Percentiles rank a stretch among this genome's conserved stretches.
phyloP scores from a whole-genome alignment of 2,888 invertebrate species.

The Gastracanthus pulcherrimus region DNA sequence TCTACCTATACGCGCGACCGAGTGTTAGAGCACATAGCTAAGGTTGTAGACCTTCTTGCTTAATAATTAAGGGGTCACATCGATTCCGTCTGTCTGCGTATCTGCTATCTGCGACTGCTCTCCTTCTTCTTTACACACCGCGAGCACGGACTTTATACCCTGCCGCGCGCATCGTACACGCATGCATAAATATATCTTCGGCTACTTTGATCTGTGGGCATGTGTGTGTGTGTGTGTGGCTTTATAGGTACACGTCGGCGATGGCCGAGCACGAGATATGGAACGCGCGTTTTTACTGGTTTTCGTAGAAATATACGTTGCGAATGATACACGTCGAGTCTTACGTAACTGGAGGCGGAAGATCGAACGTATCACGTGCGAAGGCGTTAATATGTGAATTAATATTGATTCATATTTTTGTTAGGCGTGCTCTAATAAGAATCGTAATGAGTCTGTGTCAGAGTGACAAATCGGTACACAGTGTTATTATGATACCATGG shows the following conservation, averaged over 20 bases:
- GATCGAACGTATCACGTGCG: not conserved
- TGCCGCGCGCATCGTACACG: not conserved
- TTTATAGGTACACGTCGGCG: too few species aligned
- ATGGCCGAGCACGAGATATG: too few species aligned
- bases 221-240: too few species aligned
- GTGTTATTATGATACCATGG: too few species aligned
- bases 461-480: not conserved
- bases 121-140: too few species aligned
- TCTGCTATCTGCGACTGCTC: too few species aligned
- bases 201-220: too few species aligned
- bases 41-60: constrained; percentile 42
- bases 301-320: not conserved
- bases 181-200: not conserved
- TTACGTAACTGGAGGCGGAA: too few species aligned
- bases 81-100: constrained; percentile 40
- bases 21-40: not conserved
- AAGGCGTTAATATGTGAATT: not conserved
- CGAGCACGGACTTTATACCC: not conserved
- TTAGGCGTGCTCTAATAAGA: not conserved
- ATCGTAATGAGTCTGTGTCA: not conserved
- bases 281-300: not conserved
- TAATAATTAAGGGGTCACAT: constrained; percentile 36
- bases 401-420: not conserved
- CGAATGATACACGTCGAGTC: too few species aligned
- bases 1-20: not conserved